Evolutionary conservation across 2,797 vertebrate genomes (phyloP).

Genomic region (Esox lucius): DNA sequence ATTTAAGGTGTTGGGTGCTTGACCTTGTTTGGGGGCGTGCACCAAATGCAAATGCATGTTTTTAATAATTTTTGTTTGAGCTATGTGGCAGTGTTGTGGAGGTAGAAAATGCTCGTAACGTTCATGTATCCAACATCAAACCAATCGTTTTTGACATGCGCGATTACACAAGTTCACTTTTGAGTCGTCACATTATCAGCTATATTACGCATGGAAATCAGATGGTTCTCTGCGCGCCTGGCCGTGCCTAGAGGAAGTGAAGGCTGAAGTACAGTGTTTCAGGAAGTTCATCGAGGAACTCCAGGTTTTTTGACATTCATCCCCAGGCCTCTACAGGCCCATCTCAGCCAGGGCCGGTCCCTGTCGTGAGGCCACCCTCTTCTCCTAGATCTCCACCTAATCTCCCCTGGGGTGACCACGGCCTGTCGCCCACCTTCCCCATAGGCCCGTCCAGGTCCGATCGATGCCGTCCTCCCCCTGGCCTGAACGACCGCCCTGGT

Average conservation of each 20-base stretch:
- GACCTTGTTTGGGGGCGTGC: neutral
- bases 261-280: conserved; percentile 25
- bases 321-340: conserved; percentile 50
- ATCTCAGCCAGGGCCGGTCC: conserved; percentile 42
- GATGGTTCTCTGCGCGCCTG: neutral
- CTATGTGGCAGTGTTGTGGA: neutral
- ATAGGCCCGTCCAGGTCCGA: conserved; percentile 40
- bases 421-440: conserved; percentile 23
- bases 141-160: neutral
- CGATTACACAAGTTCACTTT: neutral
- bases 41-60: neutral
- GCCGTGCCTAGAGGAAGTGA: conserved; percentile 21
- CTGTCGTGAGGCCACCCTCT: conserved; percentile 41
- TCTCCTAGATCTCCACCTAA: conserved; percentile 51
- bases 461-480: conserved; percentile 51
- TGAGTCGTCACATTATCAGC: neutral
- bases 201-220: conserved; percentile 7
- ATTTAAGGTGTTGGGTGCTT: conserved; percentile 20
- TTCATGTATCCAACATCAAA: neutral
- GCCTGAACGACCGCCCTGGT: neutral
- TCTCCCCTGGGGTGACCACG: conserved; percentile 44
- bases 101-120: neutral
- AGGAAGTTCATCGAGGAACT: conserved; percentile 44
- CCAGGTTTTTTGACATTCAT: conserved; percentile 57
- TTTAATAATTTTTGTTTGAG: neutral